Conservation (phyloP, 1,140 invertebrate genomes). For the Temnothorax nylanderi region DNA sequence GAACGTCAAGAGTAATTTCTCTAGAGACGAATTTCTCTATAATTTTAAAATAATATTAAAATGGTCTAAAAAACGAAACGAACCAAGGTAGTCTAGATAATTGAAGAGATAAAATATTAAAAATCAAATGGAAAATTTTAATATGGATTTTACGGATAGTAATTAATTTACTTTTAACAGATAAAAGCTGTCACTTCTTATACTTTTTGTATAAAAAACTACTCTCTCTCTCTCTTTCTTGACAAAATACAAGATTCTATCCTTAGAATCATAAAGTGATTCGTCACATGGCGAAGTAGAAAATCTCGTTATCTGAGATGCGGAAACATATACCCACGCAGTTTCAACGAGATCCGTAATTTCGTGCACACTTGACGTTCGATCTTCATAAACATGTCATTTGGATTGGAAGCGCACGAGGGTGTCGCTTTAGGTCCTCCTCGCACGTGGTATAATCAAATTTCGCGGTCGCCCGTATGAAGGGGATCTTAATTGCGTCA, state of each 20-base stretch:
- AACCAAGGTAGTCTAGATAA: no score
- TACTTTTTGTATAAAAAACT: neutral
- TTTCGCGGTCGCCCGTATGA: conserved; percentile 31
- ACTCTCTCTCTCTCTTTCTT: neutral
- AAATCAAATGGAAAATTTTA: neutral
- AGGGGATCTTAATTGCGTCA: conserved; percentile 29
- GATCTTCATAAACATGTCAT: conserved; percentile 47
- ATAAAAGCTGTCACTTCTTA: neutral
- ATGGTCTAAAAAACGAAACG: neutral
- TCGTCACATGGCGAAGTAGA: neutral
- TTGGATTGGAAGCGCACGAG: conserved; percentile 22
- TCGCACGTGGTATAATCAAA: conserved; percentile 22
- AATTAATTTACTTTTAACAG: neutral
- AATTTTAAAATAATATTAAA: conserved; percentile 5
- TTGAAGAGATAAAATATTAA: neutral
- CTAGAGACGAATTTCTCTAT: neutral
- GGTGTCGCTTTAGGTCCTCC: conserved; percentile 18
- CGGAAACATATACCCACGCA: no score
- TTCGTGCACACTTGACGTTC: conserved; percentile 1
- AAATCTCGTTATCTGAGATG: neutral
- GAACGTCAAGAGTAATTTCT: neutral
- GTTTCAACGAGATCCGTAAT: conserved; percentile 3
- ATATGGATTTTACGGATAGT: neutral
- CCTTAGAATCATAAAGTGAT: neutral
- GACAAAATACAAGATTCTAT: neutral